Evolutionary conservation across 2,888 invertebrate species (phyloP).

Genomic region (Epinotia demarniana): DNA sequence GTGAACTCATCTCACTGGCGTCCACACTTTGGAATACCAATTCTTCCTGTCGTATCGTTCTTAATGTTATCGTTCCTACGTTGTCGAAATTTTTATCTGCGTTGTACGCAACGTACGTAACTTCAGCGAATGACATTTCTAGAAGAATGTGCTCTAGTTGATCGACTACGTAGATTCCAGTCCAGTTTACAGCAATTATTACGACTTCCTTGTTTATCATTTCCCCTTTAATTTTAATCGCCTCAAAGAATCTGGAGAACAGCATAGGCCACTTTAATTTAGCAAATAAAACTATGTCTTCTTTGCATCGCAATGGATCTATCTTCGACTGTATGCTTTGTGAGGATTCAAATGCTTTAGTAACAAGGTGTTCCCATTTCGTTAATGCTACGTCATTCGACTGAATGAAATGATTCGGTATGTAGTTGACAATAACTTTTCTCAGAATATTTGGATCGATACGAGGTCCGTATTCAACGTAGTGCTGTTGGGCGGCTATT

Average conservation of each 20-base stretch:
- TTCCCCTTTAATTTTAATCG: slow-evolving; percentile 90
- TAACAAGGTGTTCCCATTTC: slow-evolving; percentile 90
- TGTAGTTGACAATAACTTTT: slow-evolving; percentile 90
- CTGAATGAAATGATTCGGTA: slow-evolving; percentile 90
- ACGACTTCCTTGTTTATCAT: slow-evolving; percentile 88
- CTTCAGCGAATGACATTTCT: slow-evolving; percentile 94
- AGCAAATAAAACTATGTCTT: slow-evolving; percentile 95
- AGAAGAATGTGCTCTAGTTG: slow-evolving; percentile 95
- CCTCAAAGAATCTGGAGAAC: slow-evolving; percentile 97
- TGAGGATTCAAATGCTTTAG: slow-evolving; percentile 88
- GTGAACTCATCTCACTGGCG: slow-evolving; percentile 92
- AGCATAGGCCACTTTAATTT: slow-evolving; percentile 97
- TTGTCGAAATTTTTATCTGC: slow-evolving; percentile 77
- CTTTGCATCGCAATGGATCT: slow-evolving; percentile 90
- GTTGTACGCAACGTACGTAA: slow-evolving; percentile 89
- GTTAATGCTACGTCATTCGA: slow-evolving; percentile 86
- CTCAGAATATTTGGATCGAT: slow-evolving; percentile 88
- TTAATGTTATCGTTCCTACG: slow-evolving; percentile 89
- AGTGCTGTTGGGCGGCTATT: slow-evolving; percentile 96
- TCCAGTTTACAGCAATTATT: slow-evolving; percentile 97
- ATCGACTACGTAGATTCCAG: slow-evolving; percentile 96
- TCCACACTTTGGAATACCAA: slow-evolving; percentile 96
- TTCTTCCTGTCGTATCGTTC: slow-evolving; percentile 94
- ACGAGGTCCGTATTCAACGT: slow-evolving; percentile 90
- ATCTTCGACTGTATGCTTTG: slow-evolving; percentile 88